Percentiles rank a stretch among this genome's conserved stretches.
phyloP scores from a whole-genome alignment of 2,797 vertebrate genomes.

The Synanceia verrucosa region DNA sequence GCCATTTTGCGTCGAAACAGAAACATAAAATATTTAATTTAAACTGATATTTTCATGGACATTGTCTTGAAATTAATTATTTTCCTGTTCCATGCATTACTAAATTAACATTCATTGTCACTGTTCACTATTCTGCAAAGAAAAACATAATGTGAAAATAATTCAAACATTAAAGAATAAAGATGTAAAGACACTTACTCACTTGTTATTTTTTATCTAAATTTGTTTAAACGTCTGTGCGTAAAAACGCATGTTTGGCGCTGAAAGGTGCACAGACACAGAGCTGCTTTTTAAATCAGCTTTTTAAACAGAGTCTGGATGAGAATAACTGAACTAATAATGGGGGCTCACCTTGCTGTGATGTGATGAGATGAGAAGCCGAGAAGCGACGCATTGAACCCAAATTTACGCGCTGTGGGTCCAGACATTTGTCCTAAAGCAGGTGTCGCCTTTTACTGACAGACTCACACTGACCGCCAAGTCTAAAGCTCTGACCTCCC shows the following conservation, averaged over 20 bases:
- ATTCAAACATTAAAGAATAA: neutral
- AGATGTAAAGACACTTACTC: too few species aligned
- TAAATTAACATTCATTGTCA: too few species aligned
- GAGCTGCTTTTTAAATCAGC: too few species aligned
- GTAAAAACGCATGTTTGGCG: too few species aligned
- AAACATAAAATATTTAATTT: neutral
- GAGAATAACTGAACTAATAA: too few species aligned
- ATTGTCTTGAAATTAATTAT: too few species aligned
- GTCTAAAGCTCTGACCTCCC: constrained; percentile 24
- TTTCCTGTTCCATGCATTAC: neutral
- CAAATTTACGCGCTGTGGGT: neutral
- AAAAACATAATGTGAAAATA: neutral
- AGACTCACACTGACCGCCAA: constrained; percentile 43
- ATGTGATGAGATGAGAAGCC: constrained; percentile 1
- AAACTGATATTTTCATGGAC: too few species aligned
- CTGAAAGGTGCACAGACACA: too few species aligned
- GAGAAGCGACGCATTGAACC: neutral
- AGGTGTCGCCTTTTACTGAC: constrained; percentile 30
- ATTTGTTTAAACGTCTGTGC: too few species aligned
- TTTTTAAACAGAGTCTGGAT: neutral
- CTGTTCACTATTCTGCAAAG: neutral
- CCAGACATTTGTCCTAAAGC: constrained; percentile 17
- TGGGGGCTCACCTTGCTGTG: neutral
- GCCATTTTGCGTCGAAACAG: neutral
- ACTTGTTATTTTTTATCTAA: too few species aligned